Evolutionary conservation across 2,797 vertebrate genomes (phyloP).

Genomic region (Phoebastria nigripes): DNA sequence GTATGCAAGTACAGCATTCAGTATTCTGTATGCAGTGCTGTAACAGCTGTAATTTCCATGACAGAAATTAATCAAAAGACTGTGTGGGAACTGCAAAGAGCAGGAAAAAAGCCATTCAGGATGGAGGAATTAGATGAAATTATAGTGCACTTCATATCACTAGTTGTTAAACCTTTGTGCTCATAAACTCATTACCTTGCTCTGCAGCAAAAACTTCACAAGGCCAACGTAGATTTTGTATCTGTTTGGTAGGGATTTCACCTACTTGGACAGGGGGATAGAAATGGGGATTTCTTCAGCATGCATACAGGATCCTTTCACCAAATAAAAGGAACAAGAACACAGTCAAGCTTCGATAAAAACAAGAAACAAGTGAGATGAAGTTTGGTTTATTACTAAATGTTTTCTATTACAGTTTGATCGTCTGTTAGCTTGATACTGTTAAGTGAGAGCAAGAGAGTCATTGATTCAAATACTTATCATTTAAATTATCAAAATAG

Average conservation of each 20-base stretch:
- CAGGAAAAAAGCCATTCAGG: not conserved
- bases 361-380: not conserved
- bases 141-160: not conserved
- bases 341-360: not conserved
- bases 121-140: not conserved
- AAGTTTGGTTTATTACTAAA: not conserved
- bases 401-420: not conserved
- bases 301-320: not conserved
- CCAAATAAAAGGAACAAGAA: not conserved
- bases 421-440: not conserved
- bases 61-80: not conserved
- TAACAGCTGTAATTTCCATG: not conserved
- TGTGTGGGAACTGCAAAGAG: not conserved
- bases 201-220: not conserved
- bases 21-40: not conserved
- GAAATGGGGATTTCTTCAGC: not conserved
- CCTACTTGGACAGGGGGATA: rapidly evolving
- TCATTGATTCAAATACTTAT: not conserved
- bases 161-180: not conserved
- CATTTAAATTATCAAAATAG: not conserved
- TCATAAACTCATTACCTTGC: not conserved
- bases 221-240: not conserved
- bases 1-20: not conserved
- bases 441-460: not conserved
- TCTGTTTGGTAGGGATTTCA: not conserved